A percentile compares a stretch with the other conserved stretches of the same genome.
Conservation (phyloP, 2,797 vertebrate species). For the Platalea minor region DNA sequence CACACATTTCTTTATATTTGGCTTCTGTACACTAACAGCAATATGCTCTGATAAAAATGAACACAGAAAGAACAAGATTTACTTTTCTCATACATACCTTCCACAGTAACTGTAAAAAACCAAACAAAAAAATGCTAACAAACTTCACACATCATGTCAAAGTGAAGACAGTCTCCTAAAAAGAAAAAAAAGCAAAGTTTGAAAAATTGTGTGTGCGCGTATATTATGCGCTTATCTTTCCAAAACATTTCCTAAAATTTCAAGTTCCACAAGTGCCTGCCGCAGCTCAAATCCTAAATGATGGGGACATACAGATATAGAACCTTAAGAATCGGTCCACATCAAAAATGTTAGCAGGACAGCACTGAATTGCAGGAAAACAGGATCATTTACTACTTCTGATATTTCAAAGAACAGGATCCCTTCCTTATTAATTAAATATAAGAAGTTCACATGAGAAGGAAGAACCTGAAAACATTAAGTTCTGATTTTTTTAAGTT, state of each 20-base stretch:
- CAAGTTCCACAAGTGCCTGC: not conserved
- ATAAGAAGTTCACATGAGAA: not conserved
- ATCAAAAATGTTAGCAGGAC: not conserved
- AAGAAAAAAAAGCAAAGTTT: not conserved
- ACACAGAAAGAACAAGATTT: not conserved
- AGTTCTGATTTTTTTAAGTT: not conserved
- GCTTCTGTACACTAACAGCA: not conserved
- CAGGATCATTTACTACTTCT: not conserved
- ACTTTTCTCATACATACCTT: conserved; percentile 52
- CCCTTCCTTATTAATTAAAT: not conserved
- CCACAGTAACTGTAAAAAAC: not conserved
- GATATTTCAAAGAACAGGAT: not conserved
- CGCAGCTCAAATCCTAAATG: not conserved
- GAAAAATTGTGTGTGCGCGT: not conserved
- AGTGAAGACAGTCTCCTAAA: conserved; percentile 26
- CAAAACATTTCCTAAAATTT: not conserved
- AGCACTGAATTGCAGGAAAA: not conserved
- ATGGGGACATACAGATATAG: not conserved
- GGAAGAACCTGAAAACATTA: not conserved
- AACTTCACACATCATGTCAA: conserved; percentile 56
- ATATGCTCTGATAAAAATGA: not conserved
- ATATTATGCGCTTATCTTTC: not conserved
- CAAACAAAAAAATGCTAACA: conserved; percentile 22
- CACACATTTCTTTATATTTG: not conserved
- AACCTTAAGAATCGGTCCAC: not conserved